Conservation (phyloP, 2,113 vertebrate genomes). For the Nanorana parkeri region DNA sequence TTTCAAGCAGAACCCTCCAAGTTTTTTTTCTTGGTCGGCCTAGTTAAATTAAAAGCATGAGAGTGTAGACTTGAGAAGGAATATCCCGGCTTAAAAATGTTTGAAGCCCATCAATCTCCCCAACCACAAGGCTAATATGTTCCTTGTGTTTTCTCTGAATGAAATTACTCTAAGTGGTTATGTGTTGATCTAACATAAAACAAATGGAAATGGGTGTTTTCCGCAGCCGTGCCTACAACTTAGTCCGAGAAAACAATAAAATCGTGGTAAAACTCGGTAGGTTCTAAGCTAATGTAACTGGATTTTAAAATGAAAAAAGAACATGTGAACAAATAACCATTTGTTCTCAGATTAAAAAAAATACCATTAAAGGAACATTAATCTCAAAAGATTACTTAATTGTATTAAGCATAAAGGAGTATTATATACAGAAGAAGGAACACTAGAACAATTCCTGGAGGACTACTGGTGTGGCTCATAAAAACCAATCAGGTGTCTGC, state of each 20-base stretch:
- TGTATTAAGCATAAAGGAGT: too few species aligned
- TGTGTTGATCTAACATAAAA: conserved; percentile 87
- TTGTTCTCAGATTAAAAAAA: too few species aligned
- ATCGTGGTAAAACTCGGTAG: conserved; percentile 70
- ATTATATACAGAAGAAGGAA: too few species aligned
- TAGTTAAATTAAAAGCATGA: conserved; percentile 82
- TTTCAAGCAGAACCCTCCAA: conserved; percentile 71
- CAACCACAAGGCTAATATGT: conserved; percentile 81
- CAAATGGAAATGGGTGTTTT: conserved; percentile 84
- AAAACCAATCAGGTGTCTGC: too few species aligned
- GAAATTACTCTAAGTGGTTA: conserved; percentile 82
- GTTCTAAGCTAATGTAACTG: conserved; percentile 72
- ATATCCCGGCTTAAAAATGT: conserved; percentile 77
- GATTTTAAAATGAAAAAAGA: conserved; percentile 66
- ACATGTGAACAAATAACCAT: neutral
- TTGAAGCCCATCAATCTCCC: conserved; percentile 85
- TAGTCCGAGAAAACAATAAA: conserved; percentile 77
- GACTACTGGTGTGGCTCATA: too few species aligned
- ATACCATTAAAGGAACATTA: too few species aligned
- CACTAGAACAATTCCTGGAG: too few species aligned
- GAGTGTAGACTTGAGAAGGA: conserved; percentile 75
- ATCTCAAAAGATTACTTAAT: too few species aligned
- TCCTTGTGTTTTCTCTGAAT: conserved; percentile 86
- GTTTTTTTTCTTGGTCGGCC: conserved; percentile 66
- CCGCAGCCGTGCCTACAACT: conserved; percentile 74